These are phyloP conservation scores for Hiodon alosoides DNA, from an alignment of 2,113 vertebrate genomes.

Conservation along the genomic window DNA sequence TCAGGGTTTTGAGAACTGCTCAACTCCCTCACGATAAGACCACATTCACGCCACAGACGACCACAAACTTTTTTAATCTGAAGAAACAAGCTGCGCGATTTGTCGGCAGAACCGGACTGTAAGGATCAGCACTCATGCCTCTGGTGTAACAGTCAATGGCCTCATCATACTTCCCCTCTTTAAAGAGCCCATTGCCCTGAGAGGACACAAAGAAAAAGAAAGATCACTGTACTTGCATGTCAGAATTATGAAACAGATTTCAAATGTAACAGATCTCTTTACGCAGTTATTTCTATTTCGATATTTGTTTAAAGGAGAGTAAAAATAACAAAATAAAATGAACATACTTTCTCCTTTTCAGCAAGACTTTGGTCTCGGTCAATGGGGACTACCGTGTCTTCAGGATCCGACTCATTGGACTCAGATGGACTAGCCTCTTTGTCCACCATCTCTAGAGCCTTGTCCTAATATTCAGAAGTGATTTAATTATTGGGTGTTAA, in stretches of 20 bases:
- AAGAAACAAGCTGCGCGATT: constrained; percentile 86
- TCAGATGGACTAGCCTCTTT: constrained; percentile 78
- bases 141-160: constrained; percentile 86
- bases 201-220: constrained; percentile 24
- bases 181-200: constrained; percentile 85
- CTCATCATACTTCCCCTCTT: constrained; percentile 81
- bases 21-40: neutral
- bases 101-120: constrained; percentile 83
- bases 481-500: neutral
- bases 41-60: neutral
- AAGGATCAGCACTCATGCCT: constrained; percentile 85
- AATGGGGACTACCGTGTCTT: constrained; percentile 67
- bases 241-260: neutral
- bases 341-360: constrained; percentile 82
- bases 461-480: constrained; percentile 66
- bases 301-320: neutral
- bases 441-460: constrained; percentile 81
- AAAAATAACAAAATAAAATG: neutral
- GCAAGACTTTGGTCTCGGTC: constrained; percentile 72
- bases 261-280: neutral
- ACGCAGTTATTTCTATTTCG: neutral
- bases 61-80: constrained; percentile 81
- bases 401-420: constrained; percentile 81
- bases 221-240: neutral
- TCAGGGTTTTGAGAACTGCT: no score